Conservation (phyloP, 2,797 vertebrate species). For the Platalea minor region DNA sequence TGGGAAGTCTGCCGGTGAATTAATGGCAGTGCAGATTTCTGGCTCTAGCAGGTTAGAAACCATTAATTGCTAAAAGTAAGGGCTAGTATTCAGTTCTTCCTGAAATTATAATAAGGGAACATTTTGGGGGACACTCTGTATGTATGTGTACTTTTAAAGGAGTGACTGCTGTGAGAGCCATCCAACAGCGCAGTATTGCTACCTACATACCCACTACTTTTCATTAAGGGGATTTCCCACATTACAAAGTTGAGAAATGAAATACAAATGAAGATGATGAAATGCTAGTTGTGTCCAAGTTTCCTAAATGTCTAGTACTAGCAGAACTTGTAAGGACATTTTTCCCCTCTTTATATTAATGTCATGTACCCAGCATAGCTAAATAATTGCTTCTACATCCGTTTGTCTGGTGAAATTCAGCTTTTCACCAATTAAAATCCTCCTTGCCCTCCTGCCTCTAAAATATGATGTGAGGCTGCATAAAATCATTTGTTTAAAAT, state of each 20-base stretch:
- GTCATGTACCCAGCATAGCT: background rate
- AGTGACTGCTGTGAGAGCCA: background rate
- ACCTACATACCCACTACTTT: background rate
- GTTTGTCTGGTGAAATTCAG: background rate
- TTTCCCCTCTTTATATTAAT: background rate
- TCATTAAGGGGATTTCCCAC: background rate
- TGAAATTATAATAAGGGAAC: background rate
- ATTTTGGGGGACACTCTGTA: accelerated
- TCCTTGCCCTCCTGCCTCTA: background rate
- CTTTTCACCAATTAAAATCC: background rate
- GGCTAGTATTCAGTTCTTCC: background rate
- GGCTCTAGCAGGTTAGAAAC: background rate
- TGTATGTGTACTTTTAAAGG: background rate
- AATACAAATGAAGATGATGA: background rate
- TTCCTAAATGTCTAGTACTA: background rate
- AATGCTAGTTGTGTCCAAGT: background rate
- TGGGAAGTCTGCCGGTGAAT: background rate
- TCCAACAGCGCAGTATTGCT: background rate
- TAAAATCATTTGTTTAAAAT: background rate
- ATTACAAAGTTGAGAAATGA: background rate
- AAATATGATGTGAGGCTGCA: background rate
- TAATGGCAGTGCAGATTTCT: background rate
- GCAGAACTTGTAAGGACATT: background rate
- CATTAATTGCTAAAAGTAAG: conserved; percentile 3
- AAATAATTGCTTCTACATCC: background rate